These are phyloP conservation scores for Amorpha juglandis DNA, from an alignment of 2,888 invertebrate species.

Conservation along the genomic window DNA sequence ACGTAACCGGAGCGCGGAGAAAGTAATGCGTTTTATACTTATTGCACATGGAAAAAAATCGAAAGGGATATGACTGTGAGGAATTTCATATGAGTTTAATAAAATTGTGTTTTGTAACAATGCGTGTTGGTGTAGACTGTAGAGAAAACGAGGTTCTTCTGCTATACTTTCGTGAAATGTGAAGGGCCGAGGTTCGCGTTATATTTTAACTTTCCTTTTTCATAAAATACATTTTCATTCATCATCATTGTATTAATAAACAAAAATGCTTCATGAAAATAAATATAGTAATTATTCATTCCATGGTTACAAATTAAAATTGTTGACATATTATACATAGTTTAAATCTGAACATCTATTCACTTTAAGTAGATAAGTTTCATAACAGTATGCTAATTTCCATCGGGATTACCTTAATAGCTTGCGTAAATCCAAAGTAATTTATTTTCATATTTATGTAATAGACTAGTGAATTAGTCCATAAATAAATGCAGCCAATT, in stretches of 20 bases:
- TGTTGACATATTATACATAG: too few relatives aligned
- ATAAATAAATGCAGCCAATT: slow-evolving; percentile 49
- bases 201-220: not conserved
- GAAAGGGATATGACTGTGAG: slow-evolving; percentile 76
- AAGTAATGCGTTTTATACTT: slow-evolving; percentile 72
- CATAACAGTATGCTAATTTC: not conserved
- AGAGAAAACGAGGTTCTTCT: slow-evolving; percentile 31
- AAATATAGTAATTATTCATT: not conserved
- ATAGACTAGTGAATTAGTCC: slow-evolving; percentile 23
- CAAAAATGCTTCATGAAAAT: not conserved
- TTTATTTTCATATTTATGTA: not conserved
- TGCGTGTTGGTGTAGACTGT: slow-evolving; percentile 32
- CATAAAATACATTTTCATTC: too few relatives aligned
- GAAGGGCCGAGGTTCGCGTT: too few relatives aligned
- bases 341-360: too few relatives aligned
- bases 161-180: slow-evolving; percentile 35
- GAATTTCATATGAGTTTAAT: slow-evolving; percentile 70
- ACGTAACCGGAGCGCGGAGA: slow-evolving; percentile 74
- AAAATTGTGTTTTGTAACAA: slow-evolving; percentile 61
- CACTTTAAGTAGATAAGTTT: not conserved
- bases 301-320: not conserved
- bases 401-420: not conserved
- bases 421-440: not conserved
- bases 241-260: not conserved
- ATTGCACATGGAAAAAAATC: slow-evolving; percentile 60